Evolutionary conservation across 1,140 invertebrate species (phyloP), one percentile per base, ranked within the genome.

Genomic region (Lanistes nyassanus): DNA sequence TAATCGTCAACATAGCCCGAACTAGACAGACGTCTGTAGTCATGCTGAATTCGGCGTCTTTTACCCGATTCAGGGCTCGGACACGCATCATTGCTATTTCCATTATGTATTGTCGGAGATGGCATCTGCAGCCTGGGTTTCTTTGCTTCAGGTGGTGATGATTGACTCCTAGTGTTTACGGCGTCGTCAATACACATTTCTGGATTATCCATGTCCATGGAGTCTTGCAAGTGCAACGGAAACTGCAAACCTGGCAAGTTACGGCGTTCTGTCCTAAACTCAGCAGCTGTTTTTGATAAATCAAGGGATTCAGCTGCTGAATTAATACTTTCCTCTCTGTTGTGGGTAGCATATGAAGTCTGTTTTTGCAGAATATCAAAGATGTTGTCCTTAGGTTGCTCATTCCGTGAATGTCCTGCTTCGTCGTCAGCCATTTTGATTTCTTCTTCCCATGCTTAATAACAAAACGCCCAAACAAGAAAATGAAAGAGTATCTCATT

Each of bases 361-460:
- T 78, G 68, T 62, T 85, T 82, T 79, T 81, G 74, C 58, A 83
- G 55, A 67, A 82, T 84, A 76, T 82, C 83, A 79, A 83, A 82
- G 53, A 82, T 84, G 81, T 83, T 81, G 55, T 81, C 76, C 53
- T 55, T 79, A 36, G 72, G 81, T 75, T 79, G 79, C 42, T 80
- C 81, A 67, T 53, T 53, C 39, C 78, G 69, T 60, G 76, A 64
- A 58, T 76, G 73, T 37, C 31, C 56, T 56, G 73, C 39, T 53
- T 79, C 87, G 83, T 86, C 84, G 81, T 91, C 89, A 86, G 90
- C 90, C 91, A 91, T 91, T 88, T 91, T 92, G 87, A 72, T 82
- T 77, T 47, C 67, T 62, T 36, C 76, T 78, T 62, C 75, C 23
- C 82, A 81, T 78, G 77, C 83, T 84, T 83, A 78, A 77, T 72